Conservation (phyloP, 2,797 vertebrate species). For the Gila robusta region DNA sequence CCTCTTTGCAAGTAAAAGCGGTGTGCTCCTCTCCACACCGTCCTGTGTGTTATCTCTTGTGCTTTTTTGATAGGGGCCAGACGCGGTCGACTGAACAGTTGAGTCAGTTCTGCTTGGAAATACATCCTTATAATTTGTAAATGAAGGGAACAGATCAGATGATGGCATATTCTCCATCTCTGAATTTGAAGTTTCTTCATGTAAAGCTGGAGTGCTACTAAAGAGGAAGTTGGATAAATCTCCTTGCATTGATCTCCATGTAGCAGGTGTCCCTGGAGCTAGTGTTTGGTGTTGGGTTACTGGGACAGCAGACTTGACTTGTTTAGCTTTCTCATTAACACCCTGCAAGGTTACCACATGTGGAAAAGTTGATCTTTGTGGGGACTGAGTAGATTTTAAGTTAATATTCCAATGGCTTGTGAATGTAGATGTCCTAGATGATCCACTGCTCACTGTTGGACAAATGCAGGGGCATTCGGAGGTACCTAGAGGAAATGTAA, state of each 20-base stretch:
- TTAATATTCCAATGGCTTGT: conserved; percentile 45
- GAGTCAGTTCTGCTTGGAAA: conserved; percentile 21
- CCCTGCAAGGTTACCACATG: neutral
- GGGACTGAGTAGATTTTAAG: conserved; percentile 26
- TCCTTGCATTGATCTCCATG: neutral
- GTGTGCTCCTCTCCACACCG: conserved; percentile 41
- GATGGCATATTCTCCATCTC: neutral
- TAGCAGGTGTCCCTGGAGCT: neutral
- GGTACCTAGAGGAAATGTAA: conserved; percentile 46
- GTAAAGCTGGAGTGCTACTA: neutral
- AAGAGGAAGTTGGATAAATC: conserved; percentile 23
- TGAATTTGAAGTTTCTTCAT: conserved; percentile 26
- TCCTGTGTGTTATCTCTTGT: conserved; percentile 4
- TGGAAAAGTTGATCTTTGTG: neutral
- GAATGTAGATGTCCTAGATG: conserved; percentile 16
- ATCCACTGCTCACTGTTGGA: conserved; percentile 16
- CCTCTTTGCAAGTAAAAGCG: conserved; percentile 55
- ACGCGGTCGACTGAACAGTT: conserved; percentile 5
- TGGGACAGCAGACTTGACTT: conserved; percentile 1
- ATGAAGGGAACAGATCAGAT: conserved; percentile 1
- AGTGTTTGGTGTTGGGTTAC: neutral
- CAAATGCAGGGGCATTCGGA: conserved; percentile 61
- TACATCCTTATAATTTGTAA: conserved; percentile 8
- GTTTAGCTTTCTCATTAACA: conserved; percentile 9
- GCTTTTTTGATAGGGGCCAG: conserved; percentile 10